These are phyloP conservation scores for Potorous gilbertii DNA, from an alignment of 2,797 vertebrate species.

Conservation along the genomic window DNA sequence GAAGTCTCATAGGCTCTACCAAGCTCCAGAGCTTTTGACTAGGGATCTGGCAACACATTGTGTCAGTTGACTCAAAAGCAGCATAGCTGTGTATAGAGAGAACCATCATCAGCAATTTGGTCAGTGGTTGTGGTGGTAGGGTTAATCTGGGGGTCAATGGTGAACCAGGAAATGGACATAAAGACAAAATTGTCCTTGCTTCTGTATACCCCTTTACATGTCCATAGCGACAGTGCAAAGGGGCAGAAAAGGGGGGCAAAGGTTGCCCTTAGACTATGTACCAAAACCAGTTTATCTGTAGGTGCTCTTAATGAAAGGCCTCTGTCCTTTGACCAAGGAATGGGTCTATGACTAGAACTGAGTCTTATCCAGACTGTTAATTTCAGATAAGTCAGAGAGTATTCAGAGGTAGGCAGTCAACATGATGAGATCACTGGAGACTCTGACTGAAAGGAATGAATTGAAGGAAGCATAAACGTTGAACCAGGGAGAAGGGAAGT, in stretches of 20 bases:
- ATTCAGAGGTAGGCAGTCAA: background rate
- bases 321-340: background rate
- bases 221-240: background rate
- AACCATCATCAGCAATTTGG: background rate
- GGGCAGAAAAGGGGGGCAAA: background rate
- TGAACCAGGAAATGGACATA: background rate
- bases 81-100: background rate
- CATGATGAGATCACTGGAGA: background rate
- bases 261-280: background rate
- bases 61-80: background rate
- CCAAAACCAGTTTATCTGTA: background rate
- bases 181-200: background rate
- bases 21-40: background rate
- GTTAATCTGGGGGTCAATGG: background rate
- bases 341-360: background rate
- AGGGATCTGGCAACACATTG: background rate
- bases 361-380: background rate
- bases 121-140: background rate
- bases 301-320: background rate
- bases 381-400: background rate
- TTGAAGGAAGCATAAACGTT: background rate
- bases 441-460: background rate
- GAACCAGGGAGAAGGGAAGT: background rate
- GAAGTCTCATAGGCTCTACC: background rate
- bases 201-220: background rate